Percentiles rank a stretch among this genome's conserved stretches.
Conservation (phyloP, 2,888 invertebrate species). For the Papilio demoleus region DNA sequence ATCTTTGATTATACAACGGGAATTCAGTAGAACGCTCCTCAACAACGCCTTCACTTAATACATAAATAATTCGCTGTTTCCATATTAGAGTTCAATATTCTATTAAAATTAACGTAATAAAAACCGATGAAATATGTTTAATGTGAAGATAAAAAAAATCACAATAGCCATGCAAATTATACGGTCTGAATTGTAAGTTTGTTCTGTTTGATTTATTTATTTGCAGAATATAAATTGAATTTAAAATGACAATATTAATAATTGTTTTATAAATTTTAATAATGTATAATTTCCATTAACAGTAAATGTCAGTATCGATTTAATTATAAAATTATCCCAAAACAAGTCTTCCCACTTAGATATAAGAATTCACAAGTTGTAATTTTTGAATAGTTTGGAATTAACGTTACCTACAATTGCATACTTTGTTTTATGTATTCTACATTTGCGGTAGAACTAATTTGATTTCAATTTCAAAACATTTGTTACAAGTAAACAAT, state of each 20-base stretch:
- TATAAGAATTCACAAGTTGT: not conserved
- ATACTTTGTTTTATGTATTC: not conserved
- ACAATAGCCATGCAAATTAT: slow-evolving; percentile 17
- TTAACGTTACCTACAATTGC: no score
- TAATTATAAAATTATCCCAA: not conserved
- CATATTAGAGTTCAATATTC: slow-evolving; percentile 45
- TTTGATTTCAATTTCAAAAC: not conserved
- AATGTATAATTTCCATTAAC: slow-evolving; percentile 7
- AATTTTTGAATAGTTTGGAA: not conserved
- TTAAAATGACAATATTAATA: slow-evolving; percentile 12
- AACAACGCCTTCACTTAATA: slow-evolving; percentile 63
- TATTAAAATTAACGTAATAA: slow-evolving; percentile 33
- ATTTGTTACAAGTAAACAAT: slow-evolving; percentile 1
- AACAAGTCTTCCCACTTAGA: not conserved
- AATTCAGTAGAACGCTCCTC: slow-evolving; percentile 73
- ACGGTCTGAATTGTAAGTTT: not conserved
- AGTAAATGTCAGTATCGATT: slow-evolving; percentile 4
- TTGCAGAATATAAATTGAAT: slow-evolving; percentile 1
- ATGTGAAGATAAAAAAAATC: slow-evolving; percentile 12
- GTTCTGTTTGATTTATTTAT: slow-evolving; percentile 12
- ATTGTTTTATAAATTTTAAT: not conserved
- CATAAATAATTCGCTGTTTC: slow-evolving; percentile 52
- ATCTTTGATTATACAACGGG: slow-evolving; percentile 82
- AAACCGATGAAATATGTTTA: slow-evolving; percentile 31
- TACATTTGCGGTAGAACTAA: not conserved